Percentiles rank a stretch among this genome's conserved stretches.
These are phyloP conservation scores for Oceanodroma tethys DNA, from an alignment of 2,113 vertebrate genomes.

Conservation along the genomic window DNA sequence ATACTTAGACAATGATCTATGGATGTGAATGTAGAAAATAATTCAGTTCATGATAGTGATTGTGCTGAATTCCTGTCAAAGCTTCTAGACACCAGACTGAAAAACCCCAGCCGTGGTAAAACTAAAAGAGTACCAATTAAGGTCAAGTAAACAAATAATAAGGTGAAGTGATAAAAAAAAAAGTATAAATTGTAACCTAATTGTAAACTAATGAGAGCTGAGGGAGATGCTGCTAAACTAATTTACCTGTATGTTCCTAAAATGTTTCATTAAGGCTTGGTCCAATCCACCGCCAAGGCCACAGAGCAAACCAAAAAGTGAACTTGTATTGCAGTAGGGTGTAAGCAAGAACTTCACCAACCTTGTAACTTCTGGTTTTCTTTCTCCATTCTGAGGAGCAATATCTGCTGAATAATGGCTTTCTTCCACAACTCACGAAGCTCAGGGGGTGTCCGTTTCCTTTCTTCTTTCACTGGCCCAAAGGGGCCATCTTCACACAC, in stretches of 20 bases:
- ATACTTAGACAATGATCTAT: neutral
- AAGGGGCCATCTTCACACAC: constrained; percentile 76
- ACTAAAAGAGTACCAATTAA: neutral
- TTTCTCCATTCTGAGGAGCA: constrained; percentile 94
- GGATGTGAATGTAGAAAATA: neutral
- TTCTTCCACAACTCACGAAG: constrained; percentile 93
- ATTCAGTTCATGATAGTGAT: neutral
- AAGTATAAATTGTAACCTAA: neutral
- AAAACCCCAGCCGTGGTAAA: neutral
- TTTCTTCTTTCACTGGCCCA: constrained; percentile 78
- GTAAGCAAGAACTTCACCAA: constrained; percentile 40
- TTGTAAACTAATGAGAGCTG: neutral
- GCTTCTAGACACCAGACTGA: neutral
- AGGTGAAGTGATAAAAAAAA: neutral
- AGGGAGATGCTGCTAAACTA: neutral
- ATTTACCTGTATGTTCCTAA: neutral
- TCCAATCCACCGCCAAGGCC: neutral
- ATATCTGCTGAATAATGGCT: constrained; percentile 93
- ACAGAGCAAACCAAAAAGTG: neutral
- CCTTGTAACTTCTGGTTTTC: constrained; percentile 97
- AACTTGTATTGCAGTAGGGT: neutral
- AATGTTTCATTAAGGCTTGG: neutral
- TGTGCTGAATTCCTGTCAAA: neutral
- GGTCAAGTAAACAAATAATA: neutral
- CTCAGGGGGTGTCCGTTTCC: constrained; percentile 78